A percentile compares a stretch with the other conserved stretches of the same genome.
Conservation (phyloP, 2,113 vertebrate genomes). For the Burhinus oedicnemus region DNA sequence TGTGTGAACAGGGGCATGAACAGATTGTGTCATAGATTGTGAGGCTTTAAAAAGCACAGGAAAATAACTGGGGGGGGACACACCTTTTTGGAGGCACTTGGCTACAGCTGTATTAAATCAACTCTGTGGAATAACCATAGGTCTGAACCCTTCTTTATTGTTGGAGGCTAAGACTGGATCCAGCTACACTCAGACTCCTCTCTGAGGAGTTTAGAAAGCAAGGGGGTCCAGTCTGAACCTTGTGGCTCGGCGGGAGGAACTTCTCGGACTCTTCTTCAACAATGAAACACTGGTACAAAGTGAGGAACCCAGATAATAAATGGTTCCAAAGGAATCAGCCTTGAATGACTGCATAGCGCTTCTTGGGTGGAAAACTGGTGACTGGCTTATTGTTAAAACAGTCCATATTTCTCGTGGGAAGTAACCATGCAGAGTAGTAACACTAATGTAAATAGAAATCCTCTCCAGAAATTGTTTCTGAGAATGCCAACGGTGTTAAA, state of each 20-base stretch:
- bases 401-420: constrained; percentile 63
- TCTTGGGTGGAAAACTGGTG: constrained; percentile 8
- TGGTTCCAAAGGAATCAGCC: neutral
- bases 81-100: no score
- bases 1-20: neutral
- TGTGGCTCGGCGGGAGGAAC: accelerated
- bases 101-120: no score
- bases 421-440: constrained; percentile 50
- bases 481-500: constrained; percentile 22
- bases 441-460: constrained; percentile 49
- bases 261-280: neutral
- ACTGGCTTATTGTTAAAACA: constrained; percentile 40
- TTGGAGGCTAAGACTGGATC: neutral
- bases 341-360: neutral
- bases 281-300: neutral
- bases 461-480: constrained; percentile 49
- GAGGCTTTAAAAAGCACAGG: no score
- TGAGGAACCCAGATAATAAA: neutral
- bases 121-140: no score
- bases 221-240: neutral
- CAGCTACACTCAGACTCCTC: neutral
- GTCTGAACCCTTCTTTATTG: no score
- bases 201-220: neutral
- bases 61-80: no score
- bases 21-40: neutral